Conservation (phyloP, 2,113 vertebrate genomes). For the Myotis lucifugus region DNA sequence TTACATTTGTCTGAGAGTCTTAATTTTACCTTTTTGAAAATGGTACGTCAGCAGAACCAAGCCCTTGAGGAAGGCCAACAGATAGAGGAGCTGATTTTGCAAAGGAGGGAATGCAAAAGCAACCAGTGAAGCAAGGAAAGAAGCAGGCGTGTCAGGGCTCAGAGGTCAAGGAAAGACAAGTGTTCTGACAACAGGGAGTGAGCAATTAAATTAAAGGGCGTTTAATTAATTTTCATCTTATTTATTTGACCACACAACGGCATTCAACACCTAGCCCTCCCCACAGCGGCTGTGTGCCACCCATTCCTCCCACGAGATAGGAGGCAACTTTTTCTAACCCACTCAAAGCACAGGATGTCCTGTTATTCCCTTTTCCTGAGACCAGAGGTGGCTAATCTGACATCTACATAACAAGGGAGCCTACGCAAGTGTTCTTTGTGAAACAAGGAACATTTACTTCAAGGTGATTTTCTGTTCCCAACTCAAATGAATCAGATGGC, state of each 20-base stretch:
- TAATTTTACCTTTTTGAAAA: conserved; percentile 42
- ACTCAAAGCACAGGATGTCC: conserved; percentile 43
- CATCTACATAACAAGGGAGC: conserved; percentile 65
- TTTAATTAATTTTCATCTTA: conserved; percentile 1
- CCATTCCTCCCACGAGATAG: neutral
- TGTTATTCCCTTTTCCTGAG: neutral
- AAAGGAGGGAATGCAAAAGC: neutral
- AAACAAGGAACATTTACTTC: conserved; percentile 46
- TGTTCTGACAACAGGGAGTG: neutral
- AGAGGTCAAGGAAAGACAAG: neutral
- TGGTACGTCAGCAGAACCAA: neutral
- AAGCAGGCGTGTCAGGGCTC: neutral
- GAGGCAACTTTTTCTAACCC: conserved; percentile 47
- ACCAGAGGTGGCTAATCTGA: neutral
- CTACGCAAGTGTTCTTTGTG: conserved; percentile 36
- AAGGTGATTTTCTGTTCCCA: conserved; percentile 68
- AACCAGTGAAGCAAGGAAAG: neutral
- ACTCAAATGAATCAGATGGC: conserved; percentile 39
- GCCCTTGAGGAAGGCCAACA: neutral
- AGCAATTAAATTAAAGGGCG: neutral
- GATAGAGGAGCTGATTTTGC: neutral
- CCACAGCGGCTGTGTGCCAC: neutral
- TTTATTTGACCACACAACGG: neutral
- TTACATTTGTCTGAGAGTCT: neutral
- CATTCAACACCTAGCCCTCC: neutral